Evolutionary conservation across 2,888 invertebrate genomes (phyloP), one percentile per base, ranked within the genome.

Genomic region (Epinotia nisella): DNA sequence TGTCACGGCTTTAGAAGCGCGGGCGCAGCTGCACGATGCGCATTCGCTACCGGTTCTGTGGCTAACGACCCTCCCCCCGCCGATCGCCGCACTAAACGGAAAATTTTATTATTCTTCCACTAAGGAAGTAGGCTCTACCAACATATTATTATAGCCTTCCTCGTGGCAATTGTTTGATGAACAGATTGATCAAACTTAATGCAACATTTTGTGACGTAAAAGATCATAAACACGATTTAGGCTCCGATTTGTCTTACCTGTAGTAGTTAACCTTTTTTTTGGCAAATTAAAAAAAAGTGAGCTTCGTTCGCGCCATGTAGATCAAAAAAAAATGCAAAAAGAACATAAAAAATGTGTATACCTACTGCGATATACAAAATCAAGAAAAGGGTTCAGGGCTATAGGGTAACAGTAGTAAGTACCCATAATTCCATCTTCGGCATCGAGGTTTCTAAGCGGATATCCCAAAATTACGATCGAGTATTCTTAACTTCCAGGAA

Each of bases 1-100:
- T 66, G 41, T 10, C 84, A 64, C 77, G 66, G 72, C 89, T 77
- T 88, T 82, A 88, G 65, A 74, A 70, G 80, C 88, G 85, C 88
- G 78, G 77, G 88, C 91, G 92, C 92, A 92, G 92, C 92, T 92
- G 92, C 89, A 80, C 87, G 89, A 89, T 87, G 90, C 89, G 89
- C 89, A 88, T 80, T 85, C 85, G 92, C 93, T 93, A 93, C 93
- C 93, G 92, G 93, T 93, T 93, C 87, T 91, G 87, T 89, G 87
- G 90, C 87, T 90, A 87, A 91, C 90, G 90, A 90, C 88, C 85
- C 85, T 82, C 86, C 81, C 80, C 71, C 75, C 78, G 75, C 76
- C 85, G 86, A 85, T 86, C 82, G 80, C 75, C 81, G 78, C 77
- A 77, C 82, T 80, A 86, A 87, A 89, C 85, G 88, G 85, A 88